Base-by-base conservation (phyloP, 2,113 vertebrate genomes). In the Psilopsiagon aymara region DNA sequence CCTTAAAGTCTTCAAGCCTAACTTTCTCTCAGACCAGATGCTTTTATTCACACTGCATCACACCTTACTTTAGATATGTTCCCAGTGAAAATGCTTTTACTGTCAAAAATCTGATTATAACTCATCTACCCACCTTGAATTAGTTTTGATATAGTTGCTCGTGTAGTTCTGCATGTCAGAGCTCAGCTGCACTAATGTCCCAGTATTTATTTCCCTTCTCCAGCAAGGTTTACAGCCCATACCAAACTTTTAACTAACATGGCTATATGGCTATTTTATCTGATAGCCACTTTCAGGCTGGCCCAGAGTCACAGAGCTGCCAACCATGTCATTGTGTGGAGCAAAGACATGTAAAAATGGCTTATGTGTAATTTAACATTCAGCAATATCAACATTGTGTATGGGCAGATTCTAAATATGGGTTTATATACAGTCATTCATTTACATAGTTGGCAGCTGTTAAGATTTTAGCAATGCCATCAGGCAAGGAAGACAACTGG, bases 71-170 rank as follows among this genome's bases (percentile, higher is more conserved):
- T 55, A 90, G 78, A 11, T 46, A 62, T 47, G 18, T 33, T 81
- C 39, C 27, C 11, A 70, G 47, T 12, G 47, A 68, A 90, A 86
- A 76, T 41, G 1, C 41, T 78, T 93, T 92, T 82, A 82, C 80
- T 87, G 39, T 66, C 77, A 82, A n/a, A 94, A 86, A 27, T 60
- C 33, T 0, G 0, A 17, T n/a, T 44, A 31, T 91, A 91, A 91
- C 13, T 92, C 86, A 64, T 60, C 17, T 24, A 82, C 19, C 64
- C 73, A 81, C 66, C 60, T 70, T 81, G 46, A 86, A n/a, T 63
- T 70, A 75, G n/a, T 88, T 90, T 92, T 92, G 94, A 88, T 92
- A 95, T 94, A 94, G 55, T 51, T 84, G 35, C 28, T 46, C 1
- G 0, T 23, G 41, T 83, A 93, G 64, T 31, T 88, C 73, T 53